Percentiles rank a stretch among this genome's conserved stretches.
Evolutionary conservation across 2,888 invertebrate species (phyloP).

Genomic region (Ephialtes manifestator): DNA sequence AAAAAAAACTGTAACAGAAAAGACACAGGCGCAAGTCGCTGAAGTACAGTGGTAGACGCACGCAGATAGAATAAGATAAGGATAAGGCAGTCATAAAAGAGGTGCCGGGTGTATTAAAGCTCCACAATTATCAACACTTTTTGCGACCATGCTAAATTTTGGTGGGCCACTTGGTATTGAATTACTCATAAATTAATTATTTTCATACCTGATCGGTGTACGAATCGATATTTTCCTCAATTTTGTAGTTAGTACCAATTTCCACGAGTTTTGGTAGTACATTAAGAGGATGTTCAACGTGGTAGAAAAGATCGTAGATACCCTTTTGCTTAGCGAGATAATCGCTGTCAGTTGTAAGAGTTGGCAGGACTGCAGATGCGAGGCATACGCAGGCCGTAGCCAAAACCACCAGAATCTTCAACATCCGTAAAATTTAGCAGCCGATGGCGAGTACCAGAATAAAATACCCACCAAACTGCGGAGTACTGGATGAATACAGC

Average conservation of each 20-base stretch:
- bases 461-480: neutral
- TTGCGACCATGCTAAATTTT: too few species aligned
- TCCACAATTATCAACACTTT: too few species aligned
- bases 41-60: too few species aligned
- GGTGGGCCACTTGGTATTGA: too few species aligned
- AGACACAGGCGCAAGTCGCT: too few species aligned
- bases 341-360: slow-evolving; percentile 78
- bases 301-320: slow-evolving; percentile 86
- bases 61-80: too few species aligned
- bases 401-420: slow-evolving; percentile 87
- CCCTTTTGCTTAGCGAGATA: slow-evolving; percentile 86
- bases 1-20: too few species aligned
- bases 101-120: too few species aligned
- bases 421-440: neutral
- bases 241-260: slow-evolving; percentile 75
- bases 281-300: slow-evolving; percentile 83
- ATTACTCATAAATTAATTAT: slow-evolving; percentile 6
- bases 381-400: slow-evolving; percentile 85
- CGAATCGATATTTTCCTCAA: slow-evolving; percentile 74
- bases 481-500: neutral
- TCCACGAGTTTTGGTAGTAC: slow-evolving; percentile 77
- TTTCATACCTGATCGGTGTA: slow-evolving; percentile 77
- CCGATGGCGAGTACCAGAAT: neutral
- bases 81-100: too few species aligned
- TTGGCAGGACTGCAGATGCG: slow-evolving; percentile 78